A percentile compares a stretch with the other conserved stretches of the same genome.
Evolutionary conservation across 2,113 vertebrate species (phyloP).

Genomic region (Cichladusa arquata): DNA sequence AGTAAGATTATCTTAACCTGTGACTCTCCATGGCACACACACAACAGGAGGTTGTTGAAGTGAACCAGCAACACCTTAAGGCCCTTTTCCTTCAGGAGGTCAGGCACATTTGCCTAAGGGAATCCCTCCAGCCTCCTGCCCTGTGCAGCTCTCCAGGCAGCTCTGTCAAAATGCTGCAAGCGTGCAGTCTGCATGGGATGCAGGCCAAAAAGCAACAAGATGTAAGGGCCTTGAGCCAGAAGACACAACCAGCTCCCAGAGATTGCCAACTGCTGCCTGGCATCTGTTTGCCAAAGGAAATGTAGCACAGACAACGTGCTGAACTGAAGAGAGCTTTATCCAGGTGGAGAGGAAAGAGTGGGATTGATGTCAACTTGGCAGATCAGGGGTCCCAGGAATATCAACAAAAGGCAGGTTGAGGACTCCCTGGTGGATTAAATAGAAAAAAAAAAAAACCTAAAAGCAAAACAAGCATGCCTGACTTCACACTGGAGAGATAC

Average conservation of each 20-base stretch:
- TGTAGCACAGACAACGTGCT: background rate
- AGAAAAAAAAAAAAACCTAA: background rate
- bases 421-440: background rate
- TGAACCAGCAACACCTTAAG: background rate
- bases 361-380: background rate
- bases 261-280: rapidly evolving
- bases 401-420: background rate
- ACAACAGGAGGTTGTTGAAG: background rate
- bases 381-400: background rate
- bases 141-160: background rate
- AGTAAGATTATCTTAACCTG: background rate
- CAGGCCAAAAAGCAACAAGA: background rate
- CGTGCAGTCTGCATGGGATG: background rate
- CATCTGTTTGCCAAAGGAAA: background rate
- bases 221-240: background rate
- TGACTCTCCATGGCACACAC: background rate
- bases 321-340: background rate
- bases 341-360: background rate
- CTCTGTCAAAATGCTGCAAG: background rate
- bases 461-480: background rate
- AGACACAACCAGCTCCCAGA: background rate
- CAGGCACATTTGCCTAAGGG: background rate
- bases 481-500: background rate
- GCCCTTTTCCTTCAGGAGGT: background rate
- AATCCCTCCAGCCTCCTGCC: background rate